Percentiles rank a stretch among this genome's conserved stretches.
Evolutionary conservation across 2,888 invertebrate species (phyloP).

Genomic region (Rotaria socialis): DNA sequence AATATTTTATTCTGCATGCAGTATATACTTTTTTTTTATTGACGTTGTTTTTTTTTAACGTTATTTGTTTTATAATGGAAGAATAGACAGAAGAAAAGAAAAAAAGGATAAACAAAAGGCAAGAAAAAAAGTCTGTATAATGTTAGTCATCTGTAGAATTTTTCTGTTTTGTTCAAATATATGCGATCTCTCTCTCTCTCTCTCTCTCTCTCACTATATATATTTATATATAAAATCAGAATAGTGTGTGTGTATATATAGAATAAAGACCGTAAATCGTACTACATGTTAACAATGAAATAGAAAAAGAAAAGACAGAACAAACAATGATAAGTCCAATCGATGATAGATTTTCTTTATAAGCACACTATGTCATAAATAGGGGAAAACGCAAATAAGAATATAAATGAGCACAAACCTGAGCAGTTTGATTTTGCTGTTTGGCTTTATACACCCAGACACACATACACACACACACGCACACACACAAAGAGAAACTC

Average conservation of each 20-base stretch:
- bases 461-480: background rate
- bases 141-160: conserved; percentile 12
- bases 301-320: background rate
- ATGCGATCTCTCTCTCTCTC: background rate
- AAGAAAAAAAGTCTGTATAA: background rate
- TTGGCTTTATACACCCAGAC: background rate
- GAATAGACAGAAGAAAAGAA: background rate
- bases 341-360: background rate
- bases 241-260: background rate
- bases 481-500: background rate
- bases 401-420: conserved; percentile 11
- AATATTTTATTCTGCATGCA: background rate
- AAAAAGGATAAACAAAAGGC: conserved; percentile 27
- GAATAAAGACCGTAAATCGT: background rate
- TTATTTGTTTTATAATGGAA: conserved; percentile 11
- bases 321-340: conserved; percentile 4
- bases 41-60: conserved; percentile 10
- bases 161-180: conserved; percentile 3
- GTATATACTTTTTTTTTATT: background rate
- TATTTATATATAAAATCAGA: conserved; percentile 21
- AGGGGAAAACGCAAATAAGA: background rate
- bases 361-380: background rate
- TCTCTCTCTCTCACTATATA: background rate
- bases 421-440: conserved; percentile 20
- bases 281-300: conserved; percentile 1